These are phyloP conservation scores for Dorcus hopei DNA, from an alignment of 2,888 invertebrate genomes.

Conservation along the genomic window DNA sequence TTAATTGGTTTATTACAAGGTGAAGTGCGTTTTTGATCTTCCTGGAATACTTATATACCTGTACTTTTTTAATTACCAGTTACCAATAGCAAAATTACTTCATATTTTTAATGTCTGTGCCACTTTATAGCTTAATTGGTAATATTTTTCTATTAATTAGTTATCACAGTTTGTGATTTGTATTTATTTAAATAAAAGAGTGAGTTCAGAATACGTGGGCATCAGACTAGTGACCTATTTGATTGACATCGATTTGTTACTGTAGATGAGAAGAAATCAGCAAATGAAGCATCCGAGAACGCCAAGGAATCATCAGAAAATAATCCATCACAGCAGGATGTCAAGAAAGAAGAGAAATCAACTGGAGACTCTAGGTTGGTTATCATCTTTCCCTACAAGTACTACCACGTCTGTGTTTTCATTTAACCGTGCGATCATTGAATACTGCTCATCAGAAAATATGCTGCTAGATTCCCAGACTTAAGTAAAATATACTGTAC, in stretches of 20 bases:
- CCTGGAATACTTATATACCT: not conserved
- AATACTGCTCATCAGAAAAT: conserved; percentile 20
- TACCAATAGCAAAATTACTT: too few relatives aligned
- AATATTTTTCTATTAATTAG: conserved; percentile 1
- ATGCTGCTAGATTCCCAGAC: conserved; percentile 15
- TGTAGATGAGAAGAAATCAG: conserved; percentile 35
- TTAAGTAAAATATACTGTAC: too few relatives aligned
- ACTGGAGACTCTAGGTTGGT: conserved; percentile 28
- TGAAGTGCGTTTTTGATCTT: conserved; percentile 10
- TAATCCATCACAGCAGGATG: conserved; percentile 22
- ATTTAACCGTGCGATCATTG: too few relatives aligned
- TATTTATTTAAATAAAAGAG: conserved; percentile 12
- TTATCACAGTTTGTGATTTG: too few relatives aligned
- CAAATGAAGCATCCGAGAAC: conserved; percentile 26
- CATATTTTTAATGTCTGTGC: too few relatives aligned
- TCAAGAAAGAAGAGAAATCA: conserved; percentile 25
- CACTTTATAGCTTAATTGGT: too few relatives aligned
- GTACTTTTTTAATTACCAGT: too few relatives aligned
- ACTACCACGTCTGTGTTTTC: not conserved
- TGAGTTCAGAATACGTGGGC: conserved; percentile 25
- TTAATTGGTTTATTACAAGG: conserved; percentile 7
- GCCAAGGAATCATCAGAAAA: conserved; percentile 15
- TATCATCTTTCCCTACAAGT: conserved; percentile 12
- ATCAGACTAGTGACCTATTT: conserved; percentile 28
- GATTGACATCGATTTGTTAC: conserved; percentile 33